A percentile compares a stretch with the other conserved stretches of the same genome.
phyloP scores from a whole-genome alignment of 2,888 invertebrate species.

The Megaustenia siamemsis region DNA sequence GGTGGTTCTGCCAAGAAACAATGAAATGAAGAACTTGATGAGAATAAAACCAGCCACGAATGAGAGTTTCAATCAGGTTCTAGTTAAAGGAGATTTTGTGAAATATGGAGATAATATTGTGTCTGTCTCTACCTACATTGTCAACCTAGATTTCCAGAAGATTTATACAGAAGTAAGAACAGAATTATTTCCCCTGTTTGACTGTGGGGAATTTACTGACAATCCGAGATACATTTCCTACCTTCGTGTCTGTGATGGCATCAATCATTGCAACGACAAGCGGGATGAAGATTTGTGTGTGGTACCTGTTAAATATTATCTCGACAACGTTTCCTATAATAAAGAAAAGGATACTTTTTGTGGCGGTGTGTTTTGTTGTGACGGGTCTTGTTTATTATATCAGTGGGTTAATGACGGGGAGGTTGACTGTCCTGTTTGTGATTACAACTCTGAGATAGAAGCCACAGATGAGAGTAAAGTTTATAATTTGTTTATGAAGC shows the following conservation, averaged over 20 bases:
- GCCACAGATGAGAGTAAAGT: neutral
- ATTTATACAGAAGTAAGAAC: neutral
- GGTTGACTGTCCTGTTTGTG: neutral
- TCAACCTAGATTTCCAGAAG: neutral
- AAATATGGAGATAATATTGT: neutral
- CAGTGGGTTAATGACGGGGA: constrained; percentile 14
- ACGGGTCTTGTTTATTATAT: constrained; percentile 1
- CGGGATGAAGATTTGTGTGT: constrained; percentile 18
- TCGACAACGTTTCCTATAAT: neutral
- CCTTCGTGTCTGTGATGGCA: constrained; percentile 22
- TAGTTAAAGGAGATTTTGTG: neutral
- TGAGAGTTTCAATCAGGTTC: too few species aligned
- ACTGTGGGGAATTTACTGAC: constrained; percentile 6
- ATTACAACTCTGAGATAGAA: neutral
- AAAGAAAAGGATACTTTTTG: too few species aligned
- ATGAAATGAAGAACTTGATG: neutral
- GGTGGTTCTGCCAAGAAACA: neutral
- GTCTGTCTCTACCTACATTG: neutral
- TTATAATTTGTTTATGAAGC: neutral
- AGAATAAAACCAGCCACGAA: neutral
- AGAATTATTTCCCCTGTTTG: neutral
- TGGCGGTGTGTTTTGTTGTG: neutral
- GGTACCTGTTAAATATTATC: neutral
- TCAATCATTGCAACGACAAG: neutral
- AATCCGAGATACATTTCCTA: neutral